Conservation (phyloP, 2,797 vertebrate species). For the Balearica regulorum region DNA sequence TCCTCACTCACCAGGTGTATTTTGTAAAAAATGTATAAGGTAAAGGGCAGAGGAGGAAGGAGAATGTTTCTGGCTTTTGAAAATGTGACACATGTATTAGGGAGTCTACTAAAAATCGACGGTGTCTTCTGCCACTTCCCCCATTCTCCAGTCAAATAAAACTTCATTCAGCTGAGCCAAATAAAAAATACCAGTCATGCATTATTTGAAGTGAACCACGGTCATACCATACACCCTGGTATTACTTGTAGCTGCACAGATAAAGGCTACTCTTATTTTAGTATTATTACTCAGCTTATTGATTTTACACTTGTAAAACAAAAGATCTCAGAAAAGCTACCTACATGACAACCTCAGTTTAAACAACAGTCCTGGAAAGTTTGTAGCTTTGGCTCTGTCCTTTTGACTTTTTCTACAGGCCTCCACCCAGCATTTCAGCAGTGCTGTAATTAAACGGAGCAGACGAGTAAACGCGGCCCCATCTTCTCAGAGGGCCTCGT, state of each 20-base stretch:
- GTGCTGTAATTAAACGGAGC: not conserved
- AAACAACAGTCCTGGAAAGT: not conserved
- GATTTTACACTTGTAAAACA: not conserved
- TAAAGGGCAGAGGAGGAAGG: not conserved
- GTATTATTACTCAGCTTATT: not conserved
- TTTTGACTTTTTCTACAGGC: not conserved
- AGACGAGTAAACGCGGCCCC: not conserved
- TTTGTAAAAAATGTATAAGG: not conserved
- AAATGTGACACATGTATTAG: not conserved
- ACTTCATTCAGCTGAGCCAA: not conserved
- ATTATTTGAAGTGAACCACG: not conserved
- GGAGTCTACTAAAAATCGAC: not conserved
- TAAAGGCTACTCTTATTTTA: not conserved
- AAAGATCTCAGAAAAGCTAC: not conserved
- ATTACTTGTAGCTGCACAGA: not conserved
- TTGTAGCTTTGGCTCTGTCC: not conserved
- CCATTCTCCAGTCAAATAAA: not conserved
- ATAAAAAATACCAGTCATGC: not conserved
- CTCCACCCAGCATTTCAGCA: not conserved
- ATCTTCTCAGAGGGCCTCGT: not conserved
- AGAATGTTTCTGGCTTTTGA: not conserved
- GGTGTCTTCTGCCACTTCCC: not conserved
- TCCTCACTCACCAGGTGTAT: not conserved
- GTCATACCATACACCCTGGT: not conserved
- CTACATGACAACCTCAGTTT: fast-evolving